These are phyloP conservation scores for Campoletis sonorensis DNA, from an alignment of 1,140 invertebrate species.

Conservation along the genomic window DNA sequence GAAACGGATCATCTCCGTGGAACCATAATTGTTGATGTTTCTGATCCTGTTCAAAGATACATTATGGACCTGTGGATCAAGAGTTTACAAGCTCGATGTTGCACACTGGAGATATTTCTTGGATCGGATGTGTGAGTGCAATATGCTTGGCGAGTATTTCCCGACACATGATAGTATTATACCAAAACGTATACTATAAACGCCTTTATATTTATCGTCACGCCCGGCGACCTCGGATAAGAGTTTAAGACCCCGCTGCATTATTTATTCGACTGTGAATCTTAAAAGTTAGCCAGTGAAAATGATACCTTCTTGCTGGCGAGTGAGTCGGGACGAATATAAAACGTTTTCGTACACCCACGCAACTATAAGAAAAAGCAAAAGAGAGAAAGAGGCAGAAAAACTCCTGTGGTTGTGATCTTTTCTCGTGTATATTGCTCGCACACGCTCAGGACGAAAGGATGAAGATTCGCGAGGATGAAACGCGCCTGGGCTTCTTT, in stretches of 20 bases:
- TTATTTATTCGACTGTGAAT: conserved; percentile 70
- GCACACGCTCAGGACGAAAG: conserved; percentile 11
- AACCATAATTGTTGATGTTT: no score
- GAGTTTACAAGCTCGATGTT: background rate
- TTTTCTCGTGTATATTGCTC: conserved; percentile 3
- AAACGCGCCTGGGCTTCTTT: conserved; percentile 27
- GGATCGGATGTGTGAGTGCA: conserved; percentile 1
- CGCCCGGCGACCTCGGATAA: conserved; percentile 66
- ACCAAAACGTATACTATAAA: conserved; percentile 36
- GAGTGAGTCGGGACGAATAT: conserved; percentile 62
- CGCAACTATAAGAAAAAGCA: conserved; percentile 49
- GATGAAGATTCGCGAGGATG: conserved; percentile 22
- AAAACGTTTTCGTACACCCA: conserved; percentile 67
- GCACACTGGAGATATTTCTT: background rate
- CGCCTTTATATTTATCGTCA: conserved; percentile 55
- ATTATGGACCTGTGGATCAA: conserved; percentile 6
- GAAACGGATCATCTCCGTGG: no score
- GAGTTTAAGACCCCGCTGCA: conserved; percentile 66
- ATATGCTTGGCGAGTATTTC: conserved; percentile 17
- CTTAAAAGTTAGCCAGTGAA: conserved; percentile 69
- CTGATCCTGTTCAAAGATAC: background rate
- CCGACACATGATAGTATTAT: conserved; percentile 25
- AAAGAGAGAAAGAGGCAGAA: conserved; percentile 1
- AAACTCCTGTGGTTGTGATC: conserved; percentile 14
- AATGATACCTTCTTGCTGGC: conserved; percentile 65